Conservation (phyloP, 2,113 vertebrate genomes). For the Prunella himalayana region DNA sequence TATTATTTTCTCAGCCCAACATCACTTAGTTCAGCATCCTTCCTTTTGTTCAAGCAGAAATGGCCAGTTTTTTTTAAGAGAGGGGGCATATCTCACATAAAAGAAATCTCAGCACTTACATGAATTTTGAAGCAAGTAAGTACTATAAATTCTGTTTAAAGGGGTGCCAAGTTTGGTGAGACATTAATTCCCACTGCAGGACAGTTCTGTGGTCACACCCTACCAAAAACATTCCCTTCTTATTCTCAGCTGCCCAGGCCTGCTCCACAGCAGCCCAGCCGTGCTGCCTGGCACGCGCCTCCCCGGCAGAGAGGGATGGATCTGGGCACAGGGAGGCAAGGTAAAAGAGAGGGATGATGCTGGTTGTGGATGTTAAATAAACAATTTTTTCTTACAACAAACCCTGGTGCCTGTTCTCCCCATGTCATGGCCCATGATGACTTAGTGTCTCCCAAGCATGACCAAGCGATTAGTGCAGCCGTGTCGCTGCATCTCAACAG, state of each 20-base stretch:
- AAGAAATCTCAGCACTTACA: not conserved
- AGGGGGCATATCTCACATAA: not conserved
- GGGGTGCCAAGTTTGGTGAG: not conserved
- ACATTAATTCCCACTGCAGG: not conserved
- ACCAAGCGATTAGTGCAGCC: constrained; percentile 77
- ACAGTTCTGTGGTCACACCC: not conserved
- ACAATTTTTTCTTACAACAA: constrained; percentile 76
- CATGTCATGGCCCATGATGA: constrained; percentile 75
- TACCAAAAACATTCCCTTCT: not conserved
- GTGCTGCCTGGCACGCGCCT: accelerated
- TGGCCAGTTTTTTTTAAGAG: not conserved
- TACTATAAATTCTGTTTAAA: not conserved
- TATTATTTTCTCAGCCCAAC: not conserved
- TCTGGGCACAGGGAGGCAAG: not conserved
- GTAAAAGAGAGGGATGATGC: not conserved
- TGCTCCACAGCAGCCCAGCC: not conserved
- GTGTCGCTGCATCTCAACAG: constrained; percentile 67
- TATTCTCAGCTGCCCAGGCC: not conserved
- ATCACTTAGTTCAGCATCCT: not conserved
- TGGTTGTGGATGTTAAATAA: constrained; percentile 71
- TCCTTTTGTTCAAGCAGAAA: not conserved
- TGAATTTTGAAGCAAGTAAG: not conserved
- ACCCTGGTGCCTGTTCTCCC: constrained; percentile 68
- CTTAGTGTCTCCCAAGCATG: constrained; percentile 78
- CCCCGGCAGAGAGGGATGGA: not conserved